Evolutionary conservation across 2,888 invertebrate species (phyloP).

Genomic region (Taphrorychus bicolor): DNA sequence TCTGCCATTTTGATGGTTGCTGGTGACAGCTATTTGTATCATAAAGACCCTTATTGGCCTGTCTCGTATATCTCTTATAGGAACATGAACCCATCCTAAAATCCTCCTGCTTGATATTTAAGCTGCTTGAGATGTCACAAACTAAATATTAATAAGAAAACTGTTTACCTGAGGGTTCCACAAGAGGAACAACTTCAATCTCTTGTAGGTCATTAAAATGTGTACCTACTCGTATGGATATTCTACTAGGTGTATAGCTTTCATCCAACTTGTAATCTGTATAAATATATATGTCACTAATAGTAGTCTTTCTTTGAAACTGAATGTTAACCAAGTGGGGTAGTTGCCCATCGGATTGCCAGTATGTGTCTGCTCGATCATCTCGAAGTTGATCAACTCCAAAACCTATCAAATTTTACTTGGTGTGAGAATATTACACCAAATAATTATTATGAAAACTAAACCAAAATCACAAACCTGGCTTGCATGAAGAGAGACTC

Average conservation of each 20-base stretch:
- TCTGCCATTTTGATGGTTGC: slow-evolving; percentile 98
- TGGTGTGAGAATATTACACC: too few relatives aligned
- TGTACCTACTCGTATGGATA: slow-evolving; percentile 91
- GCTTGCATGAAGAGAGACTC: slow-evolving; percentile 98
- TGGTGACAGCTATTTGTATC: slow-evolving; percentile 94
- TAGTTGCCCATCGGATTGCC: slow-evolving; percentile 99
- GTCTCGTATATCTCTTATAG: slow-evolving; percentile 86
- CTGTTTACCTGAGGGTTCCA: slow-evolving; percentile 84
- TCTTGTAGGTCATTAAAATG: slow-evolving; percentile 97
- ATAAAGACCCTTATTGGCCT: slow-evolving; percentile 93
- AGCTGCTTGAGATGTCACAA: slow-evolving; percentile 1
- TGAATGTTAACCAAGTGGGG: slow-evolving; percentile 98
- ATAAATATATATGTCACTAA: slow-evolving; percentile 95
- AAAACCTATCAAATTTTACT: slow-evolving; percentile 73
- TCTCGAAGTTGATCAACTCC: slow-evolving; percentile 97
- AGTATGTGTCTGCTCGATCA: slow-evolving; percentile 96
- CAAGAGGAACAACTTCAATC: slow-evolving; percentile 90
- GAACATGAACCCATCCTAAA: slow-evolving; percentile 93
- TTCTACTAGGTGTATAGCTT: slow-evolving; percentile 96
- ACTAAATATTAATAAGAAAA: background rate
- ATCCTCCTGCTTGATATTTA: too few relatives aligned
- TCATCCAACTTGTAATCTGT: slow-evolving; percentile 98
- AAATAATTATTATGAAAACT: background rate
- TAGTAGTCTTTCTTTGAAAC: slow-evolving; percentile 92
- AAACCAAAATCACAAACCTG: slow-evolving; percentile 67